Base-by-base conservation (phyloP, 2,888 invertebrate genomes). In the Hirudinaria manillensis region DNA sequence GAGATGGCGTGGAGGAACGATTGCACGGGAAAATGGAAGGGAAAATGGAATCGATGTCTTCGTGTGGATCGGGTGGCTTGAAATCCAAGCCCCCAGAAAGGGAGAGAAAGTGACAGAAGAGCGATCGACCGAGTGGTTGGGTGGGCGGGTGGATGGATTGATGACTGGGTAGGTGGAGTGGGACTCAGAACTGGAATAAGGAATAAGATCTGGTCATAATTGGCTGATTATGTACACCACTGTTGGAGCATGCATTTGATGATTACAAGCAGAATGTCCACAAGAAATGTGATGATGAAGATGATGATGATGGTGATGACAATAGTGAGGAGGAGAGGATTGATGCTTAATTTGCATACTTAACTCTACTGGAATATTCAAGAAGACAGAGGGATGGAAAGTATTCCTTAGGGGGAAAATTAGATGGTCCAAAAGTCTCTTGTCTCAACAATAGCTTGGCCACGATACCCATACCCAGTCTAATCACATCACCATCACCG, bases 81-180 rank as follows among this genome's bases (percentile, higher is more conserved):
- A 45, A 45, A 45, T 45, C 45, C 45, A 45, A 45, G 10, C 3
- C 45, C 45, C 45, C 10, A 45, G 45, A 45, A 67, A 6, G 16
- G 68, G 29, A 19, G 71, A 10, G 7, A 36, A 29, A 68, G 34
- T n/a, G 72, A 51, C 10, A 19, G 72, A 53, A 32, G 6, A 53
- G 51, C 27, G 1, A 55, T 3, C 27, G 27, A 72, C 3, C 27
- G 53, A 72, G 29, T 53, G 72, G 32, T 7, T 70, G 16, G 56
- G n/a, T 70, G 71, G 29, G 32, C 19, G 24, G 36, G 68, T 29
- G 67, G 45, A 29, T 45, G 53, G 68, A 56, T 24, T 36, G 53
- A 68, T 66, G 36, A 56, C 36, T 53, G 27, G 45, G 56, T 73
- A 19, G 56, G 55, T 55, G 16, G n/a, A n/a, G 27, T 36, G 21